phyloP scores from a whole-genome alignment of 2,797 vertebrate genomes.

The Okamejei kenojei region DNA sequence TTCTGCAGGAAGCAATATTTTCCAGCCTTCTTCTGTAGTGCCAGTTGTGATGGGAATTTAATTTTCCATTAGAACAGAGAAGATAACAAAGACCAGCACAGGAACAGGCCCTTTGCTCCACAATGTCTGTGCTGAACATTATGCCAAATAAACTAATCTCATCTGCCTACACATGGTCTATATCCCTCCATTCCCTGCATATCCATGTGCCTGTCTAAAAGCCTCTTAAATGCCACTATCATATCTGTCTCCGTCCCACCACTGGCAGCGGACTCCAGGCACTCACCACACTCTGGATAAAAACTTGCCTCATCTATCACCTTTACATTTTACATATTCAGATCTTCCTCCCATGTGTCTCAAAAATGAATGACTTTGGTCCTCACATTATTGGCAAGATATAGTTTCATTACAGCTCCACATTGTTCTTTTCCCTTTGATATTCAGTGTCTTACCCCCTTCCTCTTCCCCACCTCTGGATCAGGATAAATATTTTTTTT shows the following conservation, averaged over 20 bases:
- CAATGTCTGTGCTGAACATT: too few species aligned
- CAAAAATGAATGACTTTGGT: background rate
- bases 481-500: background rate
- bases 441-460: background rate
- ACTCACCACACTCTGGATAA: too few species aligned
- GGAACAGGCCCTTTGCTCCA: too few species aligned
- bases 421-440: background rate
- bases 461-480: background rate
- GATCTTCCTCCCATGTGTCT: background rate
- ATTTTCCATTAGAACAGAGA: background rate
- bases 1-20: background rate
- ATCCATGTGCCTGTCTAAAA: too few species aligned
- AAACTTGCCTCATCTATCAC: too few species aligned
- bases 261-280: too few species aligned
- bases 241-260: too few species aligned
- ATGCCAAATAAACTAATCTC: too few species aligned
- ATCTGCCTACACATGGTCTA: too few species aligned
- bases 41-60: background rate
- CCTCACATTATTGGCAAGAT: background rate
- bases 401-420: background rate
- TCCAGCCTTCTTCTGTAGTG: background rate
- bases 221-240: too few species aligned
- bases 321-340: background rate
- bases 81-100: too few species aligned
- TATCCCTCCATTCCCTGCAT: too few species aligned